Conservation (phyloP, 1,140 invertebrate species). For the Drosophila auraria region DNA sequence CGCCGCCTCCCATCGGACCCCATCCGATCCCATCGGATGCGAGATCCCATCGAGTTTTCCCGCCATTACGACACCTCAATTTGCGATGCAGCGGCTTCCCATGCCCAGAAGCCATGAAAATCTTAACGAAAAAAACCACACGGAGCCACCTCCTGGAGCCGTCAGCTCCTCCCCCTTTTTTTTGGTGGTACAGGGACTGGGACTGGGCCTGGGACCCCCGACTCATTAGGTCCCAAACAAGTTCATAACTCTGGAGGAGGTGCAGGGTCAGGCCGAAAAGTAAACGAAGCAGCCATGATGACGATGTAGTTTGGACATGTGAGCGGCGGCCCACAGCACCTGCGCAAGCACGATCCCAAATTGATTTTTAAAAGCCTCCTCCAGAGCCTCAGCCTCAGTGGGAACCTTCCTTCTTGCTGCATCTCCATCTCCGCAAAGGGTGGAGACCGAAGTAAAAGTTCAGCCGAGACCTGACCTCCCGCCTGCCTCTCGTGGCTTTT, state of each 20-base stretch:
- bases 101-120: slow-evolving; percentile 78
- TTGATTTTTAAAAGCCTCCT: slow-evolving; percentile 65
- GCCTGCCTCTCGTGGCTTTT: slow-evolving; percentile 1
- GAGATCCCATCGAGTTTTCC: slow-evolving; percentile 41
- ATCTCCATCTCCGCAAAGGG: slow-evolving; percentile 17
- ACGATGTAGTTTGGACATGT: slow-evolving; percentile 66
- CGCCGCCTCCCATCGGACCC: slow-evolving; percentile 28
- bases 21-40: slow-evolving; percentile 22
- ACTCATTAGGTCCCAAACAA: slow-evolving; percentile 76
- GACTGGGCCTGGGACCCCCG: neutral
- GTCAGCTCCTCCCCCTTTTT: slow-evolving; percentile 41
- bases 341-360: slow-evolving; percentile 49
- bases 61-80: slow-evolving; percentile 81
- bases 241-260: slow-evolving; percentile 73
- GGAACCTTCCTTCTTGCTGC: slow-evolving; percentile 17
- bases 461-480: slow-evolving; percentile 11
- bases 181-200: slow-evolving; percentile 7
- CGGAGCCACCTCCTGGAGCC: slow-evolving; percentile 27
- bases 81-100: slow-evolving; percentile 45
- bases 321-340: slow-evolving; percentile 40
- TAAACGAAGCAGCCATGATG: slow-evolving; percentile 53
- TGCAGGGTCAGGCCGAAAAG: slow-evolving; percentile 64
- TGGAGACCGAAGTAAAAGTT: slow-evolving; percentile 43
- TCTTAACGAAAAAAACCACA: slow-evolving; percentile 39
- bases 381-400: slow-evolving; percentile 14